Evolutionary conservation across 2,888 invertebrate genomes (phyloP).

Genomic region (Cosmopolites sordidus): DNA sequence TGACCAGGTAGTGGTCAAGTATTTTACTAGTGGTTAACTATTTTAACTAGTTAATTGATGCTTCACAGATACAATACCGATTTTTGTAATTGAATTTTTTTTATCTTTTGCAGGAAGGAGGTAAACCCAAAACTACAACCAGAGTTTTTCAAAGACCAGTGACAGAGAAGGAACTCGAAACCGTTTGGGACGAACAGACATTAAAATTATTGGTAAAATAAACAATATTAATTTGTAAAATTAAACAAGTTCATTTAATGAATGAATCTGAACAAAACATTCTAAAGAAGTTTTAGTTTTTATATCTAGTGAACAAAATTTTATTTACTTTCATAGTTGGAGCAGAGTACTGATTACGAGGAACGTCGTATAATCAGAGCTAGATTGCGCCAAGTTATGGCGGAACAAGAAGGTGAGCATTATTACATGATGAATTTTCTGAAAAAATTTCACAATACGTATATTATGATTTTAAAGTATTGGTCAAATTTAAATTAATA

Average conservation of each 20-base stretch:
- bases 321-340: constrained; percentile 57
- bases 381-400: constrained; percentile 78
- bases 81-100: no score
- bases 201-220: constrained; percentile 64
- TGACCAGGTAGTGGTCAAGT: no score
- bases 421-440: background rate
- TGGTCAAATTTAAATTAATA: no score
- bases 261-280: constrained; percentile 3
- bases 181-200: constrained; percentile 73
- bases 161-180: constrained; percentile 61
- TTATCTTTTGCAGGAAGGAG: constrained; percentile 41
- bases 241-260: background rate
- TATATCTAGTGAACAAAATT: background rate
- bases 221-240: background rate
- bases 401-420: constrained; percentile 75
- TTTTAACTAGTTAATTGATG: no score
- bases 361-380: constrained; percentile 77
- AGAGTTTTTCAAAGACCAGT: constrained; percentile 47
- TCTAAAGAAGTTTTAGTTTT: background rate
- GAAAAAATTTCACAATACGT: constrained; percentile 26
- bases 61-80: no score
- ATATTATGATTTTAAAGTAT: no score
- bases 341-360: constrained; percentile 82
- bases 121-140: constrained; percentile 42
- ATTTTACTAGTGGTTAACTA: no score